Conservation (phyloP, 2,113 vertebrate species). For the Cyanistes caeruleus region DNA sequence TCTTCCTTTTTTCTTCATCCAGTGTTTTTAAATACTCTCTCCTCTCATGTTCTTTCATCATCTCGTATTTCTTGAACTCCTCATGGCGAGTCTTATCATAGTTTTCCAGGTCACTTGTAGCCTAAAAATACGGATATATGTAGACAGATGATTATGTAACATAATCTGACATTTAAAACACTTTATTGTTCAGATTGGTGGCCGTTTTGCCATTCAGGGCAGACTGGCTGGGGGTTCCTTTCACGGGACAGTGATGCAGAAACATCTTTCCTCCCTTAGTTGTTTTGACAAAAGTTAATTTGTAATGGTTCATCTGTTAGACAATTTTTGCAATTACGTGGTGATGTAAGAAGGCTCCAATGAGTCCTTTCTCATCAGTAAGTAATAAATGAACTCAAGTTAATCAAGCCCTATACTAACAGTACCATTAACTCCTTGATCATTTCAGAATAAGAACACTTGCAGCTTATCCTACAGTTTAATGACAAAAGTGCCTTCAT, state of each 20-base stretch:
- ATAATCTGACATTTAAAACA: background rate
- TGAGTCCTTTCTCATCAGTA: background rate
- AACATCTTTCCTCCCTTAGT: background rate
- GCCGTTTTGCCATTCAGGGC: background rate
- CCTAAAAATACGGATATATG: constrained; percentile 71
- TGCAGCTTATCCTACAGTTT: background rate
- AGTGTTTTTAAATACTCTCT: constrained; percentile 91
- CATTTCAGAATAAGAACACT: background rate
- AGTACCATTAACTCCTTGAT: background rate
- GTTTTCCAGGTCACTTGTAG: constrained; percentile 92
- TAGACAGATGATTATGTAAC: background rate
- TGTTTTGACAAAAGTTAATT: background rate
- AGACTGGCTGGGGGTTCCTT: background rate
- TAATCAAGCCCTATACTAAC: background rate
- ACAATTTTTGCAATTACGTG: background rate
- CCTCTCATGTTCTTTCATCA: constrained; percentile 97
- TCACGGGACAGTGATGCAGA: background rate
- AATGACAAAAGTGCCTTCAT: background rate
- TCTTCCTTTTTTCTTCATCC: constrained; percentile 86
- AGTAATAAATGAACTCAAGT: background rate
- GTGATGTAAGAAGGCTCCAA: background rate
- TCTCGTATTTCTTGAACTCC: constrained; percentile 95
- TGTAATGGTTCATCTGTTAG: background rate
- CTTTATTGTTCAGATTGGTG: background rate
- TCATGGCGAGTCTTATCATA: constrained; percentile 94